These are phyloP conservation scores for Crambe crambe DNA, from an alignment of 37 sponge, comb jelly and placozoan species.

Conservation along the genomic window DNA sequence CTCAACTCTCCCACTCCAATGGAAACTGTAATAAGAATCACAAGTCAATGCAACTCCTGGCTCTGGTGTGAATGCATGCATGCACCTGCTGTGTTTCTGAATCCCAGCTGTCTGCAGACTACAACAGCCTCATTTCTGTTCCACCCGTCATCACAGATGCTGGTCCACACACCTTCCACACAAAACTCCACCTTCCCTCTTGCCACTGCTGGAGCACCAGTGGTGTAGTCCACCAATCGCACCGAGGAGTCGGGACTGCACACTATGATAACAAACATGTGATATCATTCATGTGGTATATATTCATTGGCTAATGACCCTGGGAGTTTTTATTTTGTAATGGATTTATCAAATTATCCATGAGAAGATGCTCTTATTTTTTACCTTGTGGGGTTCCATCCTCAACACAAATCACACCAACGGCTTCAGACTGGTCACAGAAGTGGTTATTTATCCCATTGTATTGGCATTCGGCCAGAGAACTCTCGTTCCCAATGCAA, in stretches of 20 bases:
- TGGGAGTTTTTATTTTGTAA: too few relatives aligned
- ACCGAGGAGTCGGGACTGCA: neutral
- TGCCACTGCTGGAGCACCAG: neutral
- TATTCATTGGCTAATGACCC: too few relatives aligned
- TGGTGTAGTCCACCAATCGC: neutral
- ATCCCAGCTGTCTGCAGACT: neutral
- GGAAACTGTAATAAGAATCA: neutral
- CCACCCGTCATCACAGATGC: neutral
- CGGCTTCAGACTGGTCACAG: neutral
- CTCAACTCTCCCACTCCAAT: neutral
- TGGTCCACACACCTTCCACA: neutral
- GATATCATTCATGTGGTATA: too few relatives aligned
- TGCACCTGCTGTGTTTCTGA: neutral
- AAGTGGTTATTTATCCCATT: neutral
- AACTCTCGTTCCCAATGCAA: neutral
- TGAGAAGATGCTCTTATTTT: too few relatives aligned
- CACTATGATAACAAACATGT: too few relatives aligned
- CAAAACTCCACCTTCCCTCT: conserved; percentile 2
- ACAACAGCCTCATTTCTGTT: neutral
- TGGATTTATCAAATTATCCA: too few relatives aligned
- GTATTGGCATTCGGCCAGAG: neutral
- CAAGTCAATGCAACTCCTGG: too few relatives aligned
- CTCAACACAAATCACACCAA: neutral
- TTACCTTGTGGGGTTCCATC: neutral
- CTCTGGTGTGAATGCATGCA: too few relatives aligned